phyloP scores from a whole-genome alignment of 2,888 invertebrate genomes.

The Calameuta filiformis region DNA sequence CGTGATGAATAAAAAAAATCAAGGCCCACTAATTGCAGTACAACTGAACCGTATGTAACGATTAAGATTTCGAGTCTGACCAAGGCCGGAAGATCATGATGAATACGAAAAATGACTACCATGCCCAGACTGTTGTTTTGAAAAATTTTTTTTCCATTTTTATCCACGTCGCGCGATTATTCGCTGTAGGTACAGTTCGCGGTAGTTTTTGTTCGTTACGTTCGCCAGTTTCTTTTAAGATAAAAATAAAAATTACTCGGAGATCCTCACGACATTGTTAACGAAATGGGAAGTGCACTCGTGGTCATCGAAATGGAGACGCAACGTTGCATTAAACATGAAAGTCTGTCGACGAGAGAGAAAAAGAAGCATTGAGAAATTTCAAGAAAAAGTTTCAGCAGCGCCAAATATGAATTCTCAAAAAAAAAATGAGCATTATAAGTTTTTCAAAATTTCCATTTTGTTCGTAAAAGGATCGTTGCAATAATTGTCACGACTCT shows the following conservation, averaged over 20 bases:
- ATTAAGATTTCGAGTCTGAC: not conserved
- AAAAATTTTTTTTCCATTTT: not conserved
- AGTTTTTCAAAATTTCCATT: not conserved
- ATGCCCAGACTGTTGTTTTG: too few species aligned
- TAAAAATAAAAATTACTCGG: not conserved
- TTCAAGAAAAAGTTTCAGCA: not conserved
- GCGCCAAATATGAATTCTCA: not conserved
- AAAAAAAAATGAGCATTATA: not conserved
- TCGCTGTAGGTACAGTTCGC: not conserved
- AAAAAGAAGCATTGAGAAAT: not conserved
- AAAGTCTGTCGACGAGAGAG: not conserved
- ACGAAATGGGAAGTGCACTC: not conserved
- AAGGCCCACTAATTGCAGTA: conserved; percentile 39
- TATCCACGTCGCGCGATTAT: not conserved
- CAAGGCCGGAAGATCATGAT: not conserved
- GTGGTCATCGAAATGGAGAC: not conserved
- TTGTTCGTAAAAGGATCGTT: not conserved
- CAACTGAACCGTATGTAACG: conserved; percentile 24
- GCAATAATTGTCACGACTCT: not conserved
- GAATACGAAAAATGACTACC: too few species aligned
- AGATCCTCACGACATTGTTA: not conserved
- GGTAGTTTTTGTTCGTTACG: not conserved
- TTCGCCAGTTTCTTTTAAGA: not conserved
- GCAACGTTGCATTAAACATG: not conserved
- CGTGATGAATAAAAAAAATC: conserved; percentile 3